Conservation (phyloP, 2,797 vertebrate species). For the Sarcophilus harrisii region DNA sequence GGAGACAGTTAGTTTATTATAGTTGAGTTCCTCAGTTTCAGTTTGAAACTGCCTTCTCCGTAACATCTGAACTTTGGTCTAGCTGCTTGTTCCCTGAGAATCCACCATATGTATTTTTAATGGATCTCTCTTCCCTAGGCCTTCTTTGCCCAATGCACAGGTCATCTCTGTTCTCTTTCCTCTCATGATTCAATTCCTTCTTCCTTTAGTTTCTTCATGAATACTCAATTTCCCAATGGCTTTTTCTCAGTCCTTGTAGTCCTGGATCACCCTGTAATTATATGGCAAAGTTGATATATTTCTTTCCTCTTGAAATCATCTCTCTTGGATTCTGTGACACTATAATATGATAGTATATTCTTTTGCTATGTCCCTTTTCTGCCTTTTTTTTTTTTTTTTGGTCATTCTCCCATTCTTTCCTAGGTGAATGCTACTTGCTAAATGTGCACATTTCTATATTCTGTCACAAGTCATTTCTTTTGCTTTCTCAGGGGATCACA, state of each 20-base stretch:
- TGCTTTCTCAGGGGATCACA: too few species aligned
- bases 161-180: not conserved
- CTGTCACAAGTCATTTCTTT: not conserved
- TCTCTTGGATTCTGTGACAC: not conserved
- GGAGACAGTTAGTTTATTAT: not conserved
- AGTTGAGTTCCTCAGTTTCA: not conserved
- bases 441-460: not conserved
- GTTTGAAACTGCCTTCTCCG: not conserved
- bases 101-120: slow-evolving; percentile 24
- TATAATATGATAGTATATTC: not conserved
- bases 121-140: not conserved
- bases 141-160: fast-evolving
- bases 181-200: not conserved
- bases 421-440: not conserved
- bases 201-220: not conserved
- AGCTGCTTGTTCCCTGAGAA: not conserved
- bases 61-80: not conserved
- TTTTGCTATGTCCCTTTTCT: not conserved
- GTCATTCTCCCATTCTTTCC: not conserved
- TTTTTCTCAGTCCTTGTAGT: not conserved
- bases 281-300: not conserved
- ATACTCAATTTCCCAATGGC: not conserved
- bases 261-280: not conserved
- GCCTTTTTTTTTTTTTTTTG: not conserved
- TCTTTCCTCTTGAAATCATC: not conserved